Evolutionary conservation across 2,888 invertebrate species (phyloP).

Genomic region (Monopis laevigella): DNA sequence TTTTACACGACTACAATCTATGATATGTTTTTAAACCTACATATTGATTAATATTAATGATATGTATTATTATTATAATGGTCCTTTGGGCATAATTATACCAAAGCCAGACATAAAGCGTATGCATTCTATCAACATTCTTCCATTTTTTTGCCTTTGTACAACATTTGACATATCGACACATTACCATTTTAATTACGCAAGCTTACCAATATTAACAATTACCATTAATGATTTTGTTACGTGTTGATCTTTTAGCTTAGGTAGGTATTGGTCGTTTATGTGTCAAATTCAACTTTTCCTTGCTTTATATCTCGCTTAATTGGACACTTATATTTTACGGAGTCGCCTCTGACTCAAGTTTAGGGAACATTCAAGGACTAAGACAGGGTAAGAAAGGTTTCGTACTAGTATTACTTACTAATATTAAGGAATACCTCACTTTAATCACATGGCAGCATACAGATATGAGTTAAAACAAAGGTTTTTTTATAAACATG

Average conservation of each 20-base stretch:
- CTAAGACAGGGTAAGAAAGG: conserved; percentile 13
- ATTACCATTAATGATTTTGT: no score
- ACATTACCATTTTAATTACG: no score
- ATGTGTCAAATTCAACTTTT: no score
- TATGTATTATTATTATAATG: conserved; percentile 46
- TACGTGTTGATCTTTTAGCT: no score
- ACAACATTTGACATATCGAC: no score
- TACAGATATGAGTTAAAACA: conserved; percentile 2
- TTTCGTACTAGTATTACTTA: not conserved
- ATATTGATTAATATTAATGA: conserved; percentile 34
- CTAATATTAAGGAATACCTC: not conserved
- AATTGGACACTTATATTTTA: conserved; percentile 42
- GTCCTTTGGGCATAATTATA: conserved; percentile 61
- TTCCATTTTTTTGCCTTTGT: no score
- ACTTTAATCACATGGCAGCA: conserved; percentile 1
- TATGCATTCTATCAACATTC: conserved; percentile 58
- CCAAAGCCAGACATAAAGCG: conserved; percentile 66
- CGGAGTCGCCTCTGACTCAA: conserved; percentile 61
- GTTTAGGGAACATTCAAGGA: conserved; percentile 25
- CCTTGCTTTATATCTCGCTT: conserved; percentile 64
- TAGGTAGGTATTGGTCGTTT: no score
- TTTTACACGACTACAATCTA: conserved; percentile 52
- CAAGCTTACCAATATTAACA: no score
- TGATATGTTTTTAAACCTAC: conserved; percentile 37
- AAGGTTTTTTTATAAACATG: no score